These are phyloP conservation scores for Heliconius himera DNA, from an alignment of 1,140 invertebrate genomes.

Conservation along the genomic window DNA sequence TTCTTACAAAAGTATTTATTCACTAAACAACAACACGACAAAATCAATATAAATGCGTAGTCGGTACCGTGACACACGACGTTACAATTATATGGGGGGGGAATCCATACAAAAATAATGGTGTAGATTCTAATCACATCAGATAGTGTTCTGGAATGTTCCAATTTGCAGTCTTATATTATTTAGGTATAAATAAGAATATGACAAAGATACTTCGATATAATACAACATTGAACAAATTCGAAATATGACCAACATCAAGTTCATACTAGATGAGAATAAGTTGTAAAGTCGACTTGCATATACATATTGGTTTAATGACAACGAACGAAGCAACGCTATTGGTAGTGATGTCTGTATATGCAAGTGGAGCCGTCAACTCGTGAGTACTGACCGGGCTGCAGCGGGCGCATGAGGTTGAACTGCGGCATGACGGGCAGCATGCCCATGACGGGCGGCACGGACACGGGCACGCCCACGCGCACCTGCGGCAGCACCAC, in stretches of 20 bases:
- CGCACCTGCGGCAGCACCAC: constrained; percentile 61
- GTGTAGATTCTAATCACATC: constrained; percentile 7
- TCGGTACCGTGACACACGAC: constrained; percentile 1
- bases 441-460: constrained; percentile 62
- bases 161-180: constrained; percentile 27
- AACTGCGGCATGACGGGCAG: constrained; percentile 85
- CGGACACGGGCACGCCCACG: constrained; percentile 73
- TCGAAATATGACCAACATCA: no score
- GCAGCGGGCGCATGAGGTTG: constrained; percentile 88
- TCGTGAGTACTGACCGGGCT: constrained; percentile 69
- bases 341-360: no score
- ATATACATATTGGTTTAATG: no score
- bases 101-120: constrained; percentile 15
- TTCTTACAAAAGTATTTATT: background rate
- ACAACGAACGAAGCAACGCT: no score
- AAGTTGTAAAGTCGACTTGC: no score
- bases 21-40: constrained; percentile 18
- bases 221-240: background rate
- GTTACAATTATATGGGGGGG: background rate
- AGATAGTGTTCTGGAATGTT: constrained; percentile 16
- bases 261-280: no score
- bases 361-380: no score
- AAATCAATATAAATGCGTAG: constrained; percentile 19
- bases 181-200: background rate
- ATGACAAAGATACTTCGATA: background rate